A percentile compares a stretch with the other conserved stretches of the same genome.
These are phyloP conservation scores for Itoplectis maculator DNA, from an alignment of 2,888 invertebrate species.

Conservation along the genomic window DNA sequence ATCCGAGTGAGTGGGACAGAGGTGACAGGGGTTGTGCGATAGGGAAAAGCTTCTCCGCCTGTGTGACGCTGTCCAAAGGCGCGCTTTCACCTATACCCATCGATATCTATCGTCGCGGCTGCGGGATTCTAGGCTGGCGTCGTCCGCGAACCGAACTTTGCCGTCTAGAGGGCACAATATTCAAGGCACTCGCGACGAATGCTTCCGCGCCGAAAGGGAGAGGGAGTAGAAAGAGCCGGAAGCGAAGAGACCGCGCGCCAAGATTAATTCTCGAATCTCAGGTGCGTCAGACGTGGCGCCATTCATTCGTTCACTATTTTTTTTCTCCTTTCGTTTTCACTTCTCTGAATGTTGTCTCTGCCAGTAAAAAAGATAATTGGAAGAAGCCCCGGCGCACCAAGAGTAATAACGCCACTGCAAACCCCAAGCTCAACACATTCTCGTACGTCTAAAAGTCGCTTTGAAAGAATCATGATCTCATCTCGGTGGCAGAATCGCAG, in stretches of 20 bases:
- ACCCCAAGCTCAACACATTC: background rate
- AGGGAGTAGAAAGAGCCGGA: too few species aligned
- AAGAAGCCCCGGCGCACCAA: background rate
- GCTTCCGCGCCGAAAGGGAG: background rate
- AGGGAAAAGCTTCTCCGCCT: slow-evolving; percentile 41
- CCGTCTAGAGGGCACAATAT: background rate
- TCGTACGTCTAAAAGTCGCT: slow-evolving; percentile 6
- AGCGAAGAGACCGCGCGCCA: too few species aligned
- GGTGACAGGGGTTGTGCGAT: slow-evolving; percentile 11
- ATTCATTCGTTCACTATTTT: background rate
- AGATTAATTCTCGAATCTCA: slow-evolving; percentile 25
- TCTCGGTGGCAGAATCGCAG: slow-evolving; percentile 10
- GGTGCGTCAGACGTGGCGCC: background rate
- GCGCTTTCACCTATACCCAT: slow-evolving; percentile 25
- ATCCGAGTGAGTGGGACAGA: background rate
- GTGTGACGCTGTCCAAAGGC: slow-evolving; percentile 26
- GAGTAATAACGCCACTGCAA: background rate
- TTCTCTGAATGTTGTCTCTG: background rate
- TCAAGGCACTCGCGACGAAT: slow-evolving; percentile 3
- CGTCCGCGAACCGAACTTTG: slow-evolving; percentile 14
- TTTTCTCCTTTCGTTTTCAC: background rate
- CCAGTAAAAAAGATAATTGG: background rate
- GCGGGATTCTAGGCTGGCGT: slow-evolving; percentile 3
- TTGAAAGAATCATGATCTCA: slow-evolving; percentile 2
- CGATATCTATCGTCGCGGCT: slow-evolving; percentile 13